phyloP scores from a whole-genome alignment of 1,140 invertebrate species.

The Mercenaria mercenaria region DNA sequence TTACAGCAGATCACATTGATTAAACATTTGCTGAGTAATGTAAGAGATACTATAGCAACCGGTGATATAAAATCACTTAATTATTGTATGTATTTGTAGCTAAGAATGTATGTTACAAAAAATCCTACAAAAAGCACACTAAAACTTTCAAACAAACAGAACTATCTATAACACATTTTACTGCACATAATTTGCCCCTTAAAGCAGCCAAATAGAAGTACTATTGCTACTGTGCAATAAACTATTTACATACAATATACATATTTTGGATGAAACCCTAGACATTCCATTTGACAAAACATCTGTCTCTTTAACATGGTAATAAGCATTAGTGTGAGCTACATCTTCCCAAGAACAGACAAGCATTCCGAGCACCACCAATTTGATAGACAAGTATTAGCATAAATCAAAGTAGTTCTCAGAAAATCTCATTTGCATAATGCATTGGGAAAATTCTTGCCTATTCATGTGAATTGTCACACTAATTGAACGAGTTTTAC shows the following conservation, averaged over 20 bases:
- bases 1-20: not conserved
- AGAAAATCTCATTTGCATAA: constrained; percentile 47
- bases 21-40: no score
- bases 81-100: no score
- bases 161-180: no score
- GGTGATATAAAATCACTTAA: no score
- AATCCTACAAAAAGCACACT: no score
- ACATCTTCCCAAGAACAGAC: not conserved
- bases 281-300: not conserved
- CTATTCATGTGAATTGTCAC: not conserved
- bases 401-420: constrained; percentile 12
- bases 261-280: not conserved
- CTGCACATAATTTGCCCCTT: no score
- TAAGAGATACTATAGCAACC: no score
- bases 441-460: not conserved
- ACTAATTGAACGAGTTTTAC: constrained; percentile 1
- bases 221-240: no score
- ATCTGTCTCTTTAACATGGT: constrained; percentile 20
- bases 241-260: not conserved
- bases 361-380: not conserved
- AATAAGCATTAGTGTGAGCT: not conserved
- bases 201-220: no score
- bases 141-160: no score
- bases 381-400: constrained; percentile 16
- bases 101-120: no score